Base-by-base conservation (phyloP, 2,888 invertebrate genomes). In the Timema cristinae region DNA sequence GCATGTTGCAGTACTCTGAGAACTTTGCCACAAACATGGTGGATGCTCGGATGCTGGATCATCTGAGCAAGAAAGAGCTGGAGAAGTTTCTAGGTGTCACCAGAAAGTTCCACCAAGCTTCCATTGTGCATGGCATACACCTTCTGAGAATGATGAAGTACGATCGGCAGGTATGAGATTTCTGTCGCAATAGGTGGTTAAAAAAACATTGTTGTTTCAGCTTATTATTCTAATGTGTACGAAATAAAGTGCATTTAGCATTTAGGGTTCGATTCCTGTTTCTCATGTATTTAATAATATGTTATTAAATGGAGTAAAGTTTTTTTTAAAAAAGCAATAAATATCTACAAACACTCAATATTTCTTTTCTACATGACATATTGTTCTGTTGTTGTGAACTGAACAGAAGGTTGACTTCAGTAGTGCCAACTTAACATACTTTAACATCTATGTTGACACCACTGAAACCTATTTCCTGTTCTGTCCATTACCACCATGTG, bases 81-180 rank as follows among this genome's bases (percentile, higher is more conserved):
- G 97, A 97, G 82, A 97, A 96, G 82, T 91, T 95, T 81, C 88
- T 97, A 71, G 94, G 93, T 8, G 94, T 97, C 9, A 94, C 94
- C 54, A 87, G 95, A 75, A 96, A 96, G 83, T 96, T 96, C 83
- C 96, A 97, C 84, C 96, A 97, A 83, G 93, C 94, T 10, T 95
- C 95, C 77, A 92, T 97, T 77, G 93, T 96, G 69, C 95, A 96
- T 80, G 97, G 94, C 73, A 94, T 97, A 76, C 95, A 97, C 84
- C 86, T 97, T 77, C 86, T 97, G 77, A 88, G 95, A 76, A 93
- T 95, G 85, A 90, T 96, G 85, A 94, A 94, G 79, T 97, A 95
- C 80, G 96, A 97, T 82, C 87, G 94, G 81, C 94, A 94, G 87
- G 91, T 91, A 80, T 83, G 83, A 16, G 8, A 8, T 0, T 7